Evolutionary conservation across 2,113 vertebrate genomes (phyloP).

Genomic region (Tyrannus savana): DNA sequence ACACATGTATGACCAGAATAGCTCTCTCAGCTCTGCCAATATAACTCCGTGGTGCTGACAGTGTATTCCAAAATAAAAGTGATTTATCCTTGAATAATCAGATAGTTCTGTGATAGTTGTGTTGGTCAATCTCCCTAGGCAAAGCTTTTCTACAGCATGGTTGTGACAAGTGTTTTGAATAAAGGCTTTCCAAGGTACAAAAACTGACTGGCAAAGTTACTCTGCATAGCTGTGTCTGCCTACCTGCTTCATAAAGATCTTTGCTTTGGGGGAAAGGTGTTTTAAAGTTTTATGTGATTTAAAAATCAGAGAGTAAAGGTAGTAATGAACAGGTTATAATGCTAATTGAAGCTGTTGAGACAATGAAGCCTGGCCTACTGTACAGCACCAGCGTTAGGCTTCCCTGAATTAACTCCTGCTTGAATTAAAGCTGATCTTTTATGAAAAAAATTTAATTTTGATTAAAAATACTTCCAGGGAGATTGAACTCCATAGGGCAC

Average conservation of each 20-base stretch:
- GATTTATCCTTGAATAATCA: constrained; percentile 15
- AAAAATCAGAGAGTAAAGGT: not conserved
- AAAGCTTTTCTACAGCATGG: not conserved
- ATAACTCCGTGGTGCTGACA: not conserved
- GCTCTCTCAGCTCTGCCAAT: not conserved
- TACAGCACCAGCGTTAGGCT: not conserved
- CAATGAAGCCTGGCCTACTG: not conserved
- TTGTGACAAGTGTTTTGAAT: constrained; percentile 6
- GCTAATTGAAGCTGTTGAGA: not conserved
- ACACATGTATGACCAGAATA: constrained; percentile 2
- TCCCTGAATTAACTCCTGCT: not conserved
- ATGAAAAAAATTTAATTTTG: not conserved
- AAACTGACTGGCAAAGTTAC: not conserved
- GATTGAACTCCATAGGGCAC: not conserved
- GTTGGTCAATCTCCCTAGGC: not conserved
- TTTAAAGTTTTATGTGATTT: not conserved
- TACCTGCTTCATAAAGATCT: not conserved
- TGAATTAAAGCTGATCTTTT: not conserved
- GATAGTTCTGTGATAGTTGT: not conserved
- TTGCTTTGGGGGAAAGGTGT: not conserved
- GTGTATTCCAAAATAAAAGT: constrained; percentile 33
- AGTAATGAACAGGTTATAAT: not conserved
- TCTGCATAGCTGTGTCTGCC: not conserved
- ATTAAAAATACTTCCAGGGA: not conserved
- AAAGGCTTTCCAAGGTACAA: not conserved